Conservation (phyloP, 2,888 invertebrate genomes). For the Noctua fimbriata region DNA sequence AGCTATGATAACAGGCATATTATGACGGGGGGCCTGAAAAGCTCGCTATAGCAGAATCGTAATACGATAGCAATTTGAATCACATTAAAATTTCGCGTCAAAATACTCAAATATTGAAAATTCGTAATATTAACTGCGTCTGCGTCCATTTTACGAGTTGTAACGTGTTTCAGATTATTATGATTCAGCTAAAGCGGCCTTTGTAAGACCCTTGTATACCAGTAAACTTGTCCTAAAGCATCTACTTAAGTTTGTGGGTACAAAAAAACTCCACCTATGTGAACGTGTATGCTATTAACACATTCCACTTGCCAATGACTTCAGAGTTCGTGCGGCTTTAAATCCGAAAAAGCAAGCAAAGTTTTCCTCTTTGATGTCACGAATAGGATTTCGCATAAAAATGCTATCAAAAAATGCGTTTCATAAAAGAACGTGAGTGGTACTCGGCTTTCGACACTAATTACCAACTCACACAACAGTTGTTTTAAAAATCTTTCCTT, state of each 20-base stretch:
- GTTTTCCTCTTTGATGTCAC: constrained; percentile 12
- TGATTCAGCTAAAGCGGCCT: neutral
- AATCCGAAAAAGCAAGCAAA: constrained; percentile 12
- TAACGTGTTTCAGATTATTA: neutral
- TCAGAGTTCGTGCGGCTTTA: neutral
- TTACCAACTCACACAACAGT: constrained; percentile 39
- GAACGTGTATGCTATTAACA: neutral
- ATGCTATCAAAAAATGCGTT: constrained; percentile 32
- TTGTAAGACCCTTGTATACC: neutral
- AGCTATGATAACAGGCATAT: neutral
- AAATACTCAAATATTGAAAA: neutral
- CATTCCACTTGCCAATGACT: constrained; percentile 10
- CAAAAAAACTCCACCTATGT: neutral
- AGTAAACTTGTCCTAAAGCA: neutral
- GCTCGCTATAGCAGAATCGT: neutral
- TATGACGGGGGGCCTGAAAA: no score
- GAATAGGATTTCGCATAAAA: neutral
- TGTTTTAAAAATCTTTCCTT: constrained; percentile 45
- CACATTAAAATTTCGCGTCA: neutral
- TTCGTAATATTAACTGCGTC: neutral
- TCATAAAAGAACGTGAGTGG: constrained; percentile 30
- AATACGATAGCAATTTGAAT: neutral
- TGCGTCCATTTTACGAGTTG: neutral
- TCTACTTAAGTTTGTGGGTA: neutral
- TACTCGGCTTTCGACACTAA: constrained; percentile 46